Evolutionary conservation across 2,113 vertebrate species (phyloP), one percentile per base, ranked within the genome.

Genomic region (Xerus inauris): DNA sequence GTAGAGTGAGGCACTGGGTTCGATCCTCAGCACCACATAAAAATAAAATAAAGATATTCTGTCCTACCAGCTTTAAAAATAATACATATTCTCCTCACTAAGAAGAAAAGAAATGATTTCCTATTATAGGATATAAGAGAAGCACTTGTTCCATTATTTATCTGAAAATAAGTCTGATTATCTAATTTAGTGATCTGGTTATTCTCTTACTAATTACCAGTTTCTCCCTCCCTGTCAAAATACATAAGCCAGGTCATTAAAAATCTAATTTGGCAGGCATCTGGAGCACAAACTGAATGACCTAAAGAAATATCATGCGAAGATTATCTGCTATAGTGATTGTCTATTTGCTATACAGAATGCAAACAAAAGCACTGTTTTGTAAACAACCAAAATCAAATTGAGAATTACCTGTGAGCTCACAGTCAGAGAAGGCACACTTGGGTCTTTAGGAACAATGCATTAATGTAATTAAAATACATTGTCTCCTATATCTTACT

Each of bases 101-200:
- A 88, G 81, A 73, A 77, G 49, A 75, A 79, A 80, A 97, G 16
- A 96, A 84, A 92, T 89, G 73, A 51, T 89, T 89, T 81, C 90
- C 69, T 79, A 94, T 47, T 73, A 85, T 14, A 96, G 28, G 26
- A 94, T 93, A 35, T 80, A 94, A 77, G 0, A 89, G 30, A 81
- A 96, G 40, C 13, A 87, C n/a, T 87, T 95, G 85, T 95, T 90
- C 91, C 62, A 92, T 95, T 93, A 97, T 94, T 95, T 94, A 94
- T 51, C 51, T 83, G 13, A 89, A 95, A 96, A 95, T 76, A 93
- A 86, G 90, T 91, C 28, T 94, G 9, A 89, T 94, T 94, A 94
- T 65, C 24, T 96, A 85, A 85, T 91, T 96, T 32, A 92, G 35
- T 85, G 47, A 89, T 87, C 94, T 96, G 69, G 81, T 8, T 79